Evolutionary conservation across 2,113 vertebrate genomes (phyloP).

Genomic region (Xenopus borealis): DNA sequence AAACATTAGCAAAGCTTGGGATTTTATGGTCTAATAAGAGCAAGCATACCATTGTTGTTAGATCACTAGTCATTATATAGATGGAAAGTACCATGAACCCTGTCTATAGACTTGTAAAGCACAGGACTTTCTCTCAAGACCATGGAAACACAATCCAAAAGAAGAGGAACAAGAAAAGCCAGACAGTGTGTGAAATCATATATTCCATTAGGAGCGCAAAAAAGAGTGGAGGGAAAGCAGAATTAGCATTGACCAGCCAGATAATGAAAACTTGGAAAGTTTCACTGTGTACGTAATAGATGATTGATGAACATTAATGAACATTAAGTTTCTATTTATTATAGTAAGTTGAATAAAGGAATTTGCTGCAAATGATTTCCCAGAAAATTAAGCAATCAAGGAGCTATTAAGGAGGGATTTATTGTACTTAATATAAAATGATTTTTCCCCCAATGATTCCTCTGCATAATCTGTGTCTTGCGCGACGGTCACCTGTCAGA

Average conservation of each 20-base stretch:
- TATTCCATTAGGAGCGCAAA: background rate
- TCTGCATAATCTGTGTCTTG: conserved; percentile 40
- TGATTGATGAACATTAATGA: conserved; percentile 47
- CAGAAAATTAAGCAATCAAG: conserved; percentile 53
- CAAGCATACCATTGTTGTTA: too few species aligned
- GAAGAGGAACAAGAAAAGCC: background rate
- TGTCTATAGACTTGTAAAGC: too few species aligned
- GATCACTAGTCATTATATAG: too few species aligned
- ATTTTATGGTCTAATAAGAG: too few species aligned
- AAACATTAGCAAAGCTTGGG: too few species aligned
- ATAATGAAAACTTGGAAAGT: conserved; percentile 46
- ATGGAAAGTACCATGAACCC: too few species aligned
- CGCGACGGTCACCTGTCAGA: conserved; percentile 16
- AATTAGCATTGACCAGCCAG: conserved; percentile 29
- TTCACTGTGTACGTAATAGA: conserved; percentile 39
- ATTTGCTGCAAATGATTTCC: conserved; percentile 38
- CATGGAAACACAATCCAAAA: background rate
- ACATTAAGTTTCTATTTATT: conserved; percentile 44
- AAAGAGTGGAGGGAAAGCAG: background rate
- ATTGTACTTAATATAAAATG: conserved; percentile 47
- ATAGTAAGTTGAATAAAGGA: conserved; percentile 47
- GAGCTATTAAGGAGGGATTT: conserved; percentile 42
- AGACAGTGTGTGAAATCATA: conserved; percentile 20
- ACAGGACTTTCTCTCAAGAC: too few species aligned
- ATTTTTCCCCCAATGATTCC: conserved; percentile 46